Conservation (phyloP, 2,888 invertebrate genomes). For the Dynastes hyllus region DNA sequence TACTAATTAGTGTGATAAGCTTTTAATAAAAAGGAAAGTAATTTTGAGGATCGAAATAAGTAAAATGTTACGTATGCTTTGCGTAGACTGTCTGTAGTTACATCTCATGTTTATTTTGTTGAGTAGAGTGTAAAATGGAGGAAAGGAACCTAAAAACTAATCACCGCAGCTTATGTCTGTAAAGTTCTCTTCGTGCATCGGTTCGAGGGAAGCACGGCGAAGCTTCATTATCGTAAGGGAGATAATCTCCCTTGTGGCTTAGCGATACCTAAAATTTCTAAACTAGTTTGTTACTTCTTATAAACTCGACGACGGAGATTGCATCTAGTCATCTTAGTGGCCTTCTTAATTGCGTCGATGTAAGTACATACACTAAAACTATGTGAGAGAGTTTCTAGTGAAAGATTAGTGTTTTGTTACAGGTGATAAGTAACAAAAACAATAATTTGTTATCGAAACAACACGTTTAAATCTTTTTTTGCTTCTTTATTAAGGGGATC, state of each 20-base stretch:
- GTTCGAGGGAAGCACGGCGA: not conserved
- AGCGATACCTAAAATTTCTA: slow-evolving; percentile 8
- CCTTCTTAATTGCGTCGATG: slow-evolving; percentile 18
- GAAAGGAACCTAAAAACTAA: slow-evolving; percentile 1
- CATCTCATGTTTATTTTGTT: too few species aligned
- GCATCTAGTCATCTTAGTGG: not conserved
- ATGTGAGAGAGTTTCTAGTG: not conserved
- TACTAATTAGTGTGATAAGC: too few species aligned
- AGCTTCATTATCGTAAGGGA: slow-evolving; percentile 19
- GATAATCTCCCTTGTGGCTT: not conserved
- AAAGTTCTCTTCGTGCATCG: not conserved
- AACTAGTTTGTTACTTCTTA: slow-evolving; percentile 24
- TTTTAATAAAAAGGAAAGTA: too few species aligned
- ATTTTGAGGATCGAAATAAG: too few species aligned
- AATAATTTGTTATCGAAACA: too few species aligned
- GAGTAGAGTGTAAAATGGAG: not conserved
- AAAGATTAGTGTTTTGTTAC: slow-evolving; percentile 1
- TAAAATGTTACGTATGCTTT: not conserved
- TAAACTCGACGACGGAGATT: not conserved
- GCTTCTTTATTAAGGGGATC: too few species aligned
- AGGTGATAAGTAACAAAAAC: not conserved
- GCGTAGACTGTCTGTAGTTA: not conserved
- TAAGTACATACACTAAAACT: not conserved
- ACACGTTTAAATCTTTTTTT: too few species aligned
- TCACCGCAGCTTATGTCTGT: not conserved